Percentiles rank a stretch among this genome's conserved stretches.
Evolutionary conservation across 2,888 invertebrate genomes (phyloP).

Genomic region (Laothoe populi): DNA sequence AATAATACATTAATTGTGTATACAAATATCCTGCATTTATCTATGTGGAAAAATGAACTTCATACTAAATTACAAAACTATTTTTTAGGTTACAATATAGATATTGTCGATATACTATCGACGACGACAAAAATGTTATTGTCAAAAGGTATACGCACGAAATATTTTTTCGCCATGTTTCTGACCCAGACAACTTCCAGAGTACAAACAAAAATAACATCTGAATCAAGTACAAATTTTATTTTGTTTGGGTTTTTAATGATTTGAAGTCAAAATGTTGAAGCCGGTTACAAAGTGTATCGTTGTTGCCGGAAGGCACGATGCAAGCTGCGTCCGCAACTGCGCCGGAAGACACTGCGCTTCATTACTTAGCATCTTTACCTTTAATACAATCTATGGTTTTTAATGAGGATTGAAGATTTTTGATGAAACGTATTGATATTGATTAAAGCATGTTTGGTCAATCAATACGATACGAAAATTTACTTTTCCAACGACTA

Average conservation of each 20-base stretch:
- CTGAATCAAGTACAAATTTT: neutral
- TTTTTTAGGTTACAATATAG: too few relatives aligned
- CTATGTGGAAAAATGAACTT: too few relatives aligned
- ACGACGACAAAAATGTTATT: too few relatives aligned
- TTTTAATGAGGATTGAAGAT: neutral
- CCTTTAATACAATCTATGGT: constrained; percentile 4
- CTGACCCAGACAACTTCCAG: neutral
- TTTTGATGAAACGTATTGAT: neutral
- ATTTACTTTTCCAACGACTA: constrained; percentile 5
- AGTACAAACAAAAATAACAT: neutral
- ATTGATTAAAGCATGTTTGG: too few relatives aligned
- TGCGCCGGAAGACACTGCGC: constrained; percentile 53
- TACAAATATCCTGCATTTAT: too few relatives aligned
- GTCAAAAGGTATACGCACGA: too few relatives aligned
- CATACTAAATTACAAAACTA: too few relatives aligned
- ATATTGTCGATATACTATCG: too few relatives aligned
- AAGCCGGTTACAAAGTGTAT: constrained; percentile 28
- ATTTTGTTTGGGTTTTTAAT: constrained; percentile 19
- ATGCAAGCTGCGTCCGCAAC: constrained; percentile 68
- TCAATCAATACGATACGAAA: neutral
- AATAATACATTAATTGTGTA: too few relatives aligned
- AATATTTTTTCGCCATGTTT: neutral
- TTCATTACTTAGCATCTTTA: constrained; percentile 46
- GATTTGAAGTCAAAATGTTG: constrained; percentile 19
- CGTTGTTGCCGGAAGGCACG: constrained; percentile 58